Conservation (phyloP, 2,113 vertebrate species). For the Ciconia boyciana region DNA sequence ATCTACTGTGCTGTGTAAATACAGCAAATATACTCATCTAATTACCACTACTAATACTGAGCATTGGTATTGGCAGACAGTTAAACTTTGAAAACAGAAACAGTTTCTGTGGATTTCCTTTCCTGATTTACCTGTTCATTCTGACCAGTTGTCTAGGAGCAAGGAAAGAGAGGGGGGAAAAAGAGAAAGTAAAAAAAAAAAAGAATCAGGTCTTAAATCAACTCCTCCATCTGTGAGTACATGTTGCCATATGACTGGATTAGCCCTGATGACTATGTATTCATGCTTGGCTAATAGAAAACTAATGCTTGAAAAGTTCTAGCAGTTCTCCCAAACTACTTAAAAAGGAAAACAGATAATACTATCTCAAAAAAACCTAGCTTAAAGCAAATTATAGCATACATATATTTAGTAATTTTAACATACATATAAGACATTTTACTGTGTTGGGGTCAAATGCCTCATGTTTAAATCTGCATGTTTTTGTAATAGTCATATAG, state of each 20-base stretch:
- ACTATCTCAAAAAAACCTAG: not conserved
- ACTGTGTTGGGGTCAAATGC: not conserved
- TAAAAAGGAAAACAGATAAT: not conserved
- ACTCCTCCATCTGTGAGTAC: not conserved
- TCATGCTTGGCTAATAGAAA: not conserved
- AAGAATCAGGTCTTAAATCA: not conserved
- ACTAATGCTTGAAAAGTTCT: not conserved
- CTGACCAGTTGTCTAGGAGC: not conserved
- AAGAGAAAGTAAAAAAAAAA: not conserved
- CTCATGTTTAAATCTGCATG: not conserved
- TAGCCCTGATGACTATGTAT: not conserved
- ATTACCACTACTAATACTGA: constrained; percentile 22
- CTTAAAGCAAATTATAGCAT: not conserved
- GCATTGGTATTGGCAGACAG: constrained; percentile 33
- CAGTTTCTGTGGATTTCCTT: constrained; percentile 14
- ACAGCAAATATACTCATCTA: not conserved
- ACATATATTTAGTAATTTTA: not conserved
- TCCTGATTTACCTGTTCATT: constrained; percentile 26
- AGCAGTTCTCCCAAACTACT: not conserved
- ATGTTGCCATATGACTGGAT: not conserved
- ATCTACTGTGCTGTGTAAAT: not conserved
- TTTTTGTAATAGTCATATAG: not conserved
- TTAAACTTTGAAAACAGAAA: constrained; percentile 38
- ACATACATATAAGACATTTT: not conserved
- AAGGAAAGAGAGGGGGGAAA: not conserved